A percentile compares a stretch with the other conserved stretches of the same genome.
phyloP scores from a whole-genome alignment of 2,113 vertebrate species.

The Tiliqua scincoides region DNA sequence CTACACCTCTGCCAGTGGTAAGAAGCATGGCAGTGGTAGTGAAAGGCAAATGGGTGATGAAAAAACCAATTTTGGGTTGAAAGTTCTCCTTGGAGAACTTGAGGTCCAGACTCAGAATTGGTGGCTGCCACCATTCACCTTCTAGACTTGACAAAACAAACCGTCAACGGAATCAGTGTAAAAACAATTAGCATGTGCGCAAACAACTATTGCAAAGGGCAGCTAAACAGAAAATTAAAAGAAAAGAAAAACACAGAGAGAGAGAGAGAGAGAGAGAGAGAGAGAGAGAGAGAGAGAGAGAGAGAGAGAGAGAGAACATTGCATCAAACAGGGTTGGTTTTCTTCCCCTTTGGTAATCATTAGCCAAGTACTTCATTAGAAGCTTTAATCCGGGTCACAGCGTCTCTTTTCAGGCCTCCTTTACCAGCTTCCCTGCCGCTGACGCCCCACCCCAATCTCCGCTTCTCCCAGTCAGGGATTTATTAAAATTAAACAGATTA shows the following conservation, averaged over 20 bases:
- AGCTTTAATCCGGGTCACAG: slow-evolving; percentile 74
- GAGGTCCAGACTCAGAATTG: no score
- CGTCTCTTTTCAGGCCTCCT: slow-evolving; percentile 62
- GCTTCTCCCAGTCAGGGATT: slow-evolving; percentile 81
- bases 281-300: slow-evolving; percentile 65
- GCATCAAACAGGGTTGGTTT: slow-evolving; percentile 49
- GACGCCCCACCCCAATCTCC: slow-evolving; percentile 57
- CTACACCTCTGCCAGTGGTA: no score
- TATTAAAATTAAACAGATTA: slow-evolving; percentile 87
- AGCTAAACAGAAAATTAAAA: slow-evolving; percentile 56
- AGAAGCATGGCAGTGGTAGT: no score
- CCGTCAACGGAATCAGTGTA: no score
- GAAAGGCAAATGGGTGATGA: no score
- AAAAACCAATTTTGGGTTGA: background rate
- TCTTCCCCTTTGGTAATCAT: slow-evolving; percentile 68
- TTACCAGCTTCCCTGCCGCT: slow-evolving; percentile 9
- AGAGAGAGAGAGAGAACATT: slow-evolving; percentile 21
- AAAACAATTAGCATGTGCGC: no score
- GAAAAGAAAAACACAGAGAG: slow-evolving; percentile 62
- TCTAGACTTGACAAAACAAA: no score
- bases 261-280: slow-evolving; percentile 65
- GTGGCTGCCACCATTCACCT: no score
- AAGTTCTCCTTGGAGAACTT: slow-evolving; percentile 2
- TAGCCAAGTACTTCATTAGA: slow-evolving; percentile 77
- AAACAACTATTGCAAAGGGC: slow-evolving; percentile 59